Evolutionary conservation across 2,113 vertebrate genomes (phyloP), one percentile per base, ranked within the genome.

Genomic region (Barbus barbus): DNA sequence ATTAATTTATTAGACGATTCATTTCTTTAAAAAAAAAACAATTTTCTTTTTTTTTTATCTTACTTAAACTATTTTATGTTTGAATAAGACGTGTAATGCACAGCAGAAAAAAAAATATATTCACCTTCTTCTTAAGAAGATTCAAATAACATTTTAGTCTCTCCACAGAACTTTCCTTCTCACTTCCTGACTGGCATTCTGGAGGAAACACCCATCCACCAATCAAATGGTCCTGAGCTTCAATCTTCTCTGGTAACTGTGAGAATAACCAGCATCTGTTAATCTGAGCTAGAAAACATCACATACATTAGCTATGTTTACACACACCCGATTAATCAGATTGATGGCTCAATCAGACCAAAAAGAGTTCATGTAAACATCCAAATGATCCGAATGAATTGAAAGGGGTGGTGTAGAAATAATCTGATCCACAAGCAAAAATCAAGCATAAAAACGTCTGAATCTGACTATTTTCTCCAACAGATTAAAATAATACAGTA

Each of bases 51-150:
- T n/a, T n/a, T n/a, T n/a, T n/a, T n/a, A n/a, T n/a, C n/a, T n/a
- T n/a, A n/a, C n/a, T n/a, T n/a, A n/a, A n/a, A n/a, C n/a, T n/a
- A n/a, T n/a, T n/a, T n/a, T n/a, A n/a, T n/a, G n/a, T n/a, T n/a
- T n/a, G n/a, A n/a, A n/a, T n/a, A n/a, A n/a, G n/a, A n/a, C n/a
- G n/a, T n/a, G n/a, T n/a, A 20, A 53, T 20, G 53, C 53, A 58
- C 20, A n/a, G 53, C 53, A 58, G 20, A 58, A 58, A 24, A 53
- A 38, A 44, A 44, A 12, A 13, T 0, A 61, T 2, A 24, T 46
- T 83, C 89, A 99, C 98, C 97, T 95, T 97, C 26, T 93, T 93
- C 81, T 90, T 94, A 2, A 99, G 93, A 69, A 97, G 94, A 28
- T 94, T 90, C 90, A 97, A 82, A 86, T 95, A 96, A 71, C 93